These are phyloP conservation scores for Papio anubis DNA, from an alignment of 2,113 vertebrate genomes.

Conservation along the genomic window DNA sequence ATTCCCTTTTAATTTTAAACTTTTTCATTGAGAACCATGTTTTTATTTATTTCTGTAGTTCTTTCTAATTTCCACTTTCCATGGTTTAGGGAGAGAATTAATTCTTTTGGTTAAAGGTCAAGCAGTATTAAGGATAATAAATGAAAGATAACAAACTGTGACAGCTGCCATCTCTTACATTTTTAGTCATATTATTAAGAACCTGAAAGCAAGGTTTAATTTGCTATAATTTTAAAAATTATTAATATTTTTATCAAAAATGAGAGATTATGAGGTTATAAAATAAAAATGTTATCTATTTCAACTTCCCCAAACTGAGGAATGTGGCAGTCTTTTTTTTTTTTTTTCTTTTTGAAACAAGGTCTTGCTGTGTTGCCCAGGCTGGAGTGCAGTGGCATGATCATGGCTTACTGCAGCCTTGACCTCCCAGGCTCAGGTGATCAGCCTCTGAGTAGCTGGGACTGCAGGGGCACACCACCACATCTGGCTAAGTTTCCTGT, in stretches of 20 bases:
- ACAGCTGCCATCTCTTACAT: background rate
- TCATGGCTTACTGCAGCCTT: too few species aligned
- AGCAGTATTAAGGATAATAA: background rate
- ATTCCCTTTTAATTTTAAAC: background rate
- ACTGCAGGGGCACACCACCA: too few species aligned
- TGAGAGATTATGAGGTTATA: background rate
- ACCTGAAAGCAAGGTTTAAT: constrained; percentile 4
- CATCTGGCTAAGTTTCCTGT: too few species aligned
- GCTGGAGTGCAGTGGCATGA: too few species aligned
- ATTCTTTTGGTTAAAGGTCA: background rate
- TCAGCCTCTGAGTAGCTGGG: too few species aligned
- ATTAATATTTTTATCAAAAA: constrained; percentile 36
- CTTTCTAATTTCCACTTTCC: constrained; percentile 22
- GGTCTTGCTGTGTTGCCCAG: too few species aligned
- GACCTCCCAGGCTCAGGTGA: too few species aligned
- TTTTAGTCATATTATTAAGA: background rate
- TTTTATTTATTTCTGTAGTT: constrained; percentile 49
- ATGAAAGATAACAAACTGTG: background rate
- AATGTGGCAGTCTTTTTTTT: background rate
- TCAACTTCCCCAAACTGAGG: background rate
- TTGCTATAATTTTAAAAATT: background rate
- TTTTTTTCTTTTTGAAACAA: too few species aligned
- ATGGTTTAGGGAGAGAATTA: constrained; percentile 20
- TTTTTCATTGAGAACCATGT: constrained; percentile 16
- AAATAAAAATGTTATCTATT: constrained; percentile 6